Base-by-base conservation (phyloP, 1,140 invertebrate genomes). In the Drosophila micromelanica region DNA sequence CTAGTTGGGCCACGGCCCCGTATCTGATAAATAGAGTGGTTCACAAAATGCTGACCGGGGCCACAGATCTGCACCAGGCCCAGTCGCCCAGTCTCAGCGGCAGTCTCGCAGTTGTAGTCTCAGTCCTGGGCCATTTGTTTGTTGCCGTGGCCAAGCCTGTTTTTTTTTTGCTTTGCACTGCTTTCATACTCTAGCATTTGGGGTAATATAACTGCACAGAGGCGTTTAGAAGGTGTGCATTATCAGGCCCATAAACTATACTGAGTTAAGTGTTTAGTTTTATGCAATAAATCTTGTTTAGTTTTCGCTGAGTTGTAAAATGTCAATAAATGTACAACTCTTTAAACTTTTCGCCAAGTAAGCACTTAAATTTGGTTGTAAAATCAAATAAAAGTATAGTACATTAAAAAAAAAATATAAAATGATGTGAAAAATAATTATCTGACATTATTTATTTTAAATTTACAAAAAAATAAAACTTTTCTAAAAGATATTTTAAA, bases 11-110 rank as follows among this genome's bases (percentile, higher is more conserved):
- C 27, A 71, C 59, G 63, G 64, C 69, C 60, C 70, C 56, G 68
- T 80, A 89, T 89, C 84, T 90, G 84, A 89, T 89, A 89, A 89
- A 89, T 89, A 89, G 84, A 89, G 84, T 89, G 85, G 84, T 90
- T 90, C 85, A 89, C 85, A 89, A 89, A 89, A 89, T 89, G 84
- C 85, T 89, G 85, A 75, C 78, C 76, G 70, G 60, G 74, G 70
- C 75, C 64, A 69, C 72, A 59, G 78, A 69, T 63, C 54, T 56
- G 54, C 38, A 23, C 52, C 70, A 52, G 52, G 57, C 43, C 64
- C 42, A 59, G 43, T 9, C 59, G n/a, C 49, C 27, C 27, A 37
- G 32, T 42, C 55, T 20, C 40, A 57, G 37, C 49, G 35, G 27
- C 46, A 40, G 55, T 69, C 56, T 61, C 56, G 35, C 49, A 46